Conservation (phyloP, 2,113 vertebrate genomes). For the Apus apus region DNA sequence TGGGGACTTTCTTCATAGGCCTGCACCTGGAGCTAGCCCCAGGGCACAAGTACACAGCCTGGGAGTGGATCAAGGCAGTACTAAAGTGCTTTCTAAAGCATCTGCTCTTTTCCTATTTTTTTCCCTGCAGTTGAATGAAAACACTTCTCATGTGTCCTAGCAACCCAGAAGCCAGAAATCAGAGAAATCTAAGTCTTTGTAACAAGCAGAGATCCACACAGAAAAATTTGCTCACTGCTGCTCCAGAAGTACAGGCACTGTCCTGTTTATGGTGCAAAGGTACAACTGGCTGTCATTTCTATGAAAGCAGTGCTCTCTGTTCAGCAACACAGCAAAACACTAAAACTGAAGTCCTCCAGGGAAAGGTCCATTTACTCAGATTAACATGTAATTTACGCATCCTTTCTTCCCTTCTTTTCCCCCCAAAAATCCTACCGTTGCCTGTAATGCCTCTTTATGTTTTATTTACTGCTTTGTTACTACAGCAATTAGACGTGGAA, state of each 20-base stretch:
- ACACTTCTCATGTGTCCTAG: slow-evolving; percentile 16
- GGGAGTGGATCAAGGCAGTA: slow-evolving; percentile 29
- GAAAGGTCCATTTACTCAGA: not conserved
- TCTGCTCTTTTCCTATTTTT: not conserved
- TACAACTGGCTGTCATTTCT: not conserved
- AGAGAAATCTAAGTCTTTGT: not conserved
- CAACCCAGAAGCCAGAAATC: slow-evolving; percentile 10
- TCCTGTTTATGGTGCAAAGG: not conserved
- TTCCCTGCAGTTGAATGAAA: not conserved
- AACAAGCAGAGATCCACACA: not conserved
- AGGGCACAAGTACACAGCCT: not conserved
- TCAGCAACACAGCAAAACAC: not conserved
- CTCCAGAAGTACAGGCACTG: not conserved
- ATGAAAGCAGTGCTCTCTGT: not conserved
- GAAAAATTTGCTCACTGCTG: not conserved
- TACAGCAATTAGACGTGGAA: not conserved
- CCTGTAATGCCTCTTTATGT: not conserved
- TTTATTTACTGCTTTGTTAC: not conserved
- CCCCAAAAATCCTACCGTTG: not conserved
- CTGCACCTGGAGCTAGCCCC: slow-evolving; percentile 17
- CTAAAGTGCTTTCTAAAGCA: slow-evolving; percentile 3
- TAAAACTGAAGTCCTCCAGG: not conserved
- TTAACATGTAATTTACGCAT: not conserved
- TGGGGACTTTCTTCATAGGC: not conserved
- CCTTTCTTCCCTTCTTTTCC: not conserved